Evolutionary conservation across 2,113 vertebrate genomes (phyloP).

Genomic region (Aegotheles bennettii): DNA sequence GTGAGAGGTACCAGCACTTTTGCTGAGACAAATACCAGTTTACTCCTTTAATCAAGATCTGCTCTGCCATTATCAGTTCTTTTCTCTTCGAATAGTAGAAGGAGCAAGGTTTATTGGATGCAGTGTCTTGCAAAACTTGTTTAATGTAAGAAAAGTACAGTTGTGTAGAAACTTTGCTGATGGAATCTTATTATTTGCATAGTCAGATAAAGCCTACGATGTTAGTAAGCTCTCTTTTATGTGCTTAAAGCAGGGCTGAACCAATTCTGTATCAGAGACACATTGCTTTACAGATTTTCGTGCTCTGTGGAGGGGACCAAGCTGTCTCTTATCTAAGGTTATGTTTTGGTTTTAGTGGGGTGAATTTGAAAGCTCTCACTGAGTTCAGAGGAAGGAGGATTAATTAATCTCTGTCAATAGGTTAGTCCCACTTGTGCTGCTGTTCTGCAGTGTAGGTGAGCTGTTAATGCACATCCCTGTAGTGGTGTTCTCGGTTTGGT

Average conservation of each 20-base stretch:
- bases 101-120: not conserved
- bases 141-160: not conserved
- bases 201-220: not conserved
- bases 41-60: not conserved
- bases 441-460: not conserved
- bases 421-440: not conserved
- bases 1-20: not conserved
- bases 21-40: not conserved
- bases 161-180: not conserved
- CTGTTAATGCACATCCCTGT: rapidly evolving
- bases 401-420: not conserved
- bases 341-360: not conserved
- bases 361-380: not conserved
- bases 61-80: not conserved
- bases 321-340: not conserved
- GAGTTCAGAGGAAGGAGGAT: not conserved
- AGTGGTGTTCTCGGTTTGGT: not conserved
- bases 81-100: not conserved
- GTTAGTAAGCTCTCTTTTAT: not conserved
- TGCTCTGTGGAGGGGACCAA: not conserved
- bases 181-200: not conserved
- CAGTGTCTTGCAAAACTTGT: not conserved
- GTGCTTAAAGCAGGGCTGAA: not conserved
- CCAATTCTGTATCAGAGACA: not conserved
- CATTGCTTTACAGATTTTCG: not conserved